These are phyloP conservation scores for Ciconia boyciana DNA, from an alignment of 2,113 vertebrate species.

Conservation along the genomic window DNA sequence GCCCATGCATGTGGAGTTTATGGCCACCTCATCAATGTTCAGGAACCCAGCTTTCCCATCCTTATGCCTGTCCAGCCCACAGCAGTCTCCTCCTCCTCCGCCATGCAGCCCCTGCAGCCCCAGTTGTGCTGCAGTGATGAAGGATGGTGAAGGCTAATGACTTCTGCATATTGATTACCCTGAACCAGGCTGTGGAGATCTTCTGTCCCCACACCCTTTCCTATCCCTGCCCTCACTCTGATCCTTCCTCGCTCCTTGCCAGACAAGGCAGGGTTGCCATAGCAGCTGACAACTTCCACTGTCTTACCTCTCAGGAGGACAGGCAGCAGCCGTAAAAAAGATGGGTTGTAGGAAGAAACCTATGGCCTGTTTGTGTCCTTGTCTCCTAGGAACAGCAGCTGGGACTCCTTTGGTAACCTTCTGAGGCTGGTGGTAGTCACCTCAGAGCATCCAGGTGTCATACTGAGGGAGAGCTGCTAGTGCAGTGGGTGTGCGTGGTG, in stretches of 20 bases:
- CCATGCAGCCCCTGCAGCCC: neutral
- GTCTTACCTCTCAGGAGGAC: neutral
- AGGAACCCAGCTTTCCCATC: neutral
- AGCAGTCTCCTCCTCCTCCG: neutral
- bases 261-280: slow-evolving; percentile 34
- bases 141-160: neutral
- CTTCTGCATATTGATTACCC: neutral
- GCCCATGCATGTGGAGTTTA: neutral
- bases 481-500: neutral
- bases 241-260: neutral
- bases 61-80: neutral
- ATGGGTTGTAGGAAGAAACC: neutral
- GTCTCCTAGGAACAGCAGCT: neutral
- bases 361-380: neutral
- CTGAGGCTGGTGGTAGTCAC: neutral
- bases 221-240: neutral
- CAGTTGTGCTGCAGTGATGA: neutral
- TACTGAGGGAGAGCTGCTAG: neutral
- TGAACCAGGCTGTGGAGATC: neutral
- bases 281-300: slow-evolving; percentile 36
- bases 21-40: neutral
- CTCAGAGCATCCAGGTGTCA: neutral
- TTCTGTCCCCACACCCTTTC: neutral
- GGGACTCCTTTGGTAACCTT: neutral
- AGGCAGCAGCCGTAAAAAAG: neutral